phyloP scores from a whole-genome alignment of 2,797 vertebrate genomes.

The Parotocinclus haroldoi region DNA sequence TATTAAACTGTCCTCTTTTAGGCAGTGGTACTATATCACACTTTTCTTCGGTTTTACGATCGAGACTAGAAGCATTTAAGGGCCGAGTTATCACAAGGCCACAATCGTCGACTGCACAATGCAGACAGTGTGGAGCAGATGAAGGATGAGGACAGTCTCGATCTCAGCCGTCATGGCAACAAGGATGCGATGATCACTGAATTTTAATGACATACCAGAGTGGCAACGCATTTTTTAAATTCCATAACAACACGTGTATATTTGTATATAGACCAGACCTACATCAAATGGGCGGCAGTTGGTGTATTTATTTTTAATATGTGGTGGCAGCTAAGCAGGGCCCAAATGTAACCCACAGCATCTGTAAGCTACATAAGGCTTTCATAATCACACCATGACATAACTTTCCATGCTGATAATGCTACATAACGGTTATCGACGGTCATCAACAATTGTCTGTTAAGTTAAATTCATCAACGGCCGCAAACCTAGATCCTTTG shows the following conservation, averaged over 20 bases:
- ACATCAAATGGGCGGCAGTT: neutral
- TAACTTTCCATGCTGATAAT: neutral
- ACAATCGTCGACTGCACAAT: conserved; percentile 6
- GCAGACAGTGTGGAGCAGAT: conserved; percentile 13
- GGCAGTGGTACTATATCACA: too few species aligned
- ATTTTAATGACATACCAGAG: conserved; percentile 45
- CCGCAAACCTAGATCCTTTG: conserved; percentile 28
- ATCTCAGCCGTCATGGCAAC: conserved; percentile 53
- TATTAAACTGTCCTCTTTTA: too few species aligned
- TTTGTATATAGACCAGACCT: neutral
- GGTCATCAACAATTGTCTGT: neutral
- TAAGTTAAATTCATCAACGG: conserved; percentile 25
- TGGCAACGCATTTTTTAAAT: conserved; percentile 9
- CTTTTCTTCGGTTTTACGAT: neutral
- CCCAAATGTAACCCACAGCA: conserved; percentile 6
- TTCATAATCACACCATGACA: neutral
- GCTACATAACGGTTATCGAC: conserved; percentile 10
- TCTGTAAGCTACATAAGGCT: neutral
- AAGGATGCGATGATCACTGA: conserved; percentile 51
- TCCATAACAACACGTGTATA: neutral
- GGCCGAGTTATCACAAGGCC: conserved; percentile 12
- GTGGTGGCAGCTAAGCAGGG: neutral
- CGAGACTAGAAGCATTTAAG: neutral
- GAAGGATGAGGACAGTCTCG: conserved; percentile 35
- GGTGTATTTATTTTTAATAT: conserved; percentile 7